phyloP scores from a whole-genome alignment of 2,113 vertebrate genomes.

The Edolisoma coerulescens region DNA sequence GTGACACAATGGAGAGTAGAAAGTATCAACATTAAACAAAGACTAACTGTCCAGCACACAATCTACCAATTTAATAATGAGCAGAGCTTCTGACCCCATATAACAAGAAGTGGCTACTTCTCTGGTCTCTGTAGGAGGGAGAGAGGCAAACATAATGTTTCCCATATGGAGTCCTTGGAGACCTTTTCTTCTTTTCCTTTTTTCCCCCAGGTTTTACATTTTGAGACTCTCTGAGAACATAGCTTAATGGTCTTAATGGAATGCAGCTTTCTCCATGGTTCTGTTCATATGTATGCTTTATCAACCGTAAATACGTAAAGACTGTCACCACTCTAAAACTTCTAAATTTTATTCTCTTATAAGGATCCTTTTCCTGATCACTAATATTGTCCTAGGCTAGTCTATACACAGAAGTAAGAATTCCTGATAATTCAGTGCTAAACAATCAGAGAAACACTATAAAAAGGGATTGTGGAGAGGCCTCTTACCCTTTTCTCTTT shows the following conservation, averaged over 20 bases:
- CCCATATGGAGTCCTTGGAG: background rate
- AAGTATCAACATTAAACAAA: background rate
- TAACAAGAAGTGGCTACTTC: background rate
- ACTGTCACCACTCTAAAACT: background rate
- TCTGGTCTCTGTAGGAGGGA: background rate
- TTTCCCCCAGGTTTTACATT: background rate
- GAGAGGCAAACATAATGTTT: background rate
- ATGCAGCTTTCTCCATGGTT: fast-evolving
- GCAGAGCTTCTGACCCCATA: background rate
- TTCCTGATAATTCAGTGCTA: background rate
- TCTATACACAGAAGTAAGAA: background rate
- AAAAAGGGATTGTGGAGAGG: background rate
- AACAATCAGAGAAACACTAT: background rate
- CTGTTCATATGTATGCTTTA: background rate
- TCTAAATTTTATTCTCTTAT: background rate
- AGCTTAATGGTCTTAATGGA: background rate
- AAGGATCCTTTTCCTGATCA: background rate
- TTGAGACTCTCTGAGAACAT: background rate
- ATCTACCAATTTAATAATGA: background rate
- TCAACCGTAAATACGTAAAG: background rate
- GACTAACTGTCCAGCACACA: background rate
- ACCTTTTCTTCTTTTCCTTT: background rate
- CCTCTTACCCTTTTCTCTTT: background rate
- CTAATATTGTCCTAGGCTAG: background rate
- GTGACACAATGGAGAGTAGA: background rate